phyloP scores from a whole-genome alignment of 2,888 invertebrate genomes.

The Lordiphosa fenestrarum region DNA sequence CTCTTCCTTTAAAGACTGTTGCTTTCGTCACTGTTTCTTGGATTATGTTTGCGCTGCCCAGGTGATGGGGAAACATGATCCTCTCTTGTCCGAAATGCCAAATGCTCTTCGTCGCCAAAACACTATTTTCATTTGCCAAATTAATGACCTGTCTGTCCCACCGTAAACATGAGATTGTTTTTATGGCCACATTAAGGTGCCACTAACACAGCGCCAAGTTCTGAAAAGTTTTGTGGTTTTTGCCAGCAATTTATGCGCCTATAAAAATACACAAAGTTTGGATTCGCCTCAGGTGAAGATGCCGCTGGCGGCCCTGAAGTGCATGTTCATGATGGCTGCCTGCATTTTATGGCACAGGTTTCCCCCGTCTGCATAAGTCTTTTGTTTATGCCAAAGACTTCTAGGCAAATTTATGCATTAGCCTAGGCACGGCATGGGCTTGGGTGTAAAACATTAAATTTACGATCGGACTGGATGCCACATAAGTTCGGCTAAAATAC shows the following conservation, averaged over 20 bases:
- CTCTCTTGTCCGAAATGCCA: constrained; percentile 3
- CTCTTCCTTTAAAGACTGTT: too few relatives aligned
- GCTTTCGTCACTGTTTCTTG: too few relatives aligned
- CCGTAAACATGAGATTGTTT: constrained; percentile 43
- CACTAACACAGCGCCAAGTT: constrained; percentile 47
- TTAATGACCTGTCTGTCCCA: constrained; percentile 54
- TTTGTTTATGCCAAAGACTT: constrained; percentile 55
- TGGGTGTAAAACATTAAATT: constrained; percentile 37
- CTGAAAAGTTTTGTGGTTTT: constrained; percentile 17
- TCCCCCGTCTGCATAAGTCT: constrained; percentile 44
- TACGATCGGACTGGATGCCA: constrained; percentile 34
- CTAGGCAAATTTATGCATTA: constrained; percentile 38
- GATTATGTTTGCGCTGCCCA: too few relatives aligned
- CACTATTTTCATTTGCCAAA: constrained; percentile 26
- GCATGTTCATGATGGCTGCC: constrained; percentile 36
- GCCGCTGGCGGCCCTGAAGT: constrained; percentile 47
- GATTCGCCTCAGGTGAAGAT: constrained; percentile 13
- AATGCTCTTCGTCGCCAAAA: constrained; percentile 23
- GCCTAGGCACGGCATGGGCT: constrained; percentile 14
- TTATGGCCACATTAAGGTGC: constrained; percentile 59
- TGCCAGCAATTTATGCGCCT: constrained; percentile 50
- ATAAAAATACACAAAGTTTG: constrained; percentile 48
- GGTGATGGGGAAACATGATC: too few relatives aligned
- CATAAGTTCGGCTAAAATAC: constrained; percentile 41
- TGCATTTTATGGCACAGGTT: constrained; percentile 49